Percentiles rank a stretch among this genome's conserved stretches.
Evolutionary conservation across 1,140 invertebrate genomes (phyloP).

Genomic region (Dendrolimus kikuchii): DNA sequence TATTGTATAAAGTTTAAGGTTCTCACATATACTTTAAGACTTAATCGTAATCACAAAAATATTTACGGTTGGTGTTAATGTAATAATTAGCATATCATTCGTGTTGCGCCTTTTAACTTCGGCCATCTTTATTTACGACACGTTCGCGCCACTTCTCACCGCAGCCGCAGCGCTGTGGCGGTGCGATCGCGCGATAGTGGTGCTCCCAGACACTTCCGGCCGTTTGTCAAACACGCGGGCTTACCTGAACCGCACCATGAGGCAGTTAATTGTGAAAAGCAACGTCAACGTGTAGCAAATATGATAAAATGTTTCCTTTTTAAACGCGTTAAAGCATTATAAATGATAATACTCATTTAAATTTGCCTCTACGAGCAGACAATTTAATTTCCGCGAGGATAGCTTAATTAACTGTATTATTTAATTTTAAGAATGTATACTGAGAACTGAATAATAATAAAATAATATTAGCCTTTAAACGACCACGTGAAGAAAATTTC

Average conservation of each 20-base stretch:
- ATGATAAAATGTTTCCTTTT: slow-evolving; percentile 59
- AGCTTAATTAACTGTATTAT: no score
- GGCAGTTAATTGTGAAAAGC: slow-evolving; percentile 57
- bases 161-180: slow-evolving; percentile 11
- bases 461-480: no score
- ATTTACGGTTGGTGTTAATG: slow-evolving; percentile 18
- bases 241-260: slow-evolving; percentile 36
- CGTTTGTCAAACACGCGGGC: slow-evolving; percentile 48
- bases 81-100: slow-evolving; percentile 42
- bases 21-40: no score
- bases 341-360: slow-evolving; percentile 26
- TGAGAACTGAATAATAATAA: no score
- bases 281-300: slow-evolving; percentile 39
- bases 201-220: slow-evolving; percentile 32
- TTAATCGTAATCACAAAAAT: no score
- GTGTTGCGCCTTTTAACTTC: slow-evolving; percentile 31
- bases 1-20: no score
- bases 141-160: slow-evolving; percentile 37
- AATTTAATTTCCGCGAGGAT: no score
- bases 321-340: slow-evolving; percentile 20
- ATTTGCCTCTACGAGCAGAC: no score
- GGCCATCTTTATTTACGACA: slow-evolving; percentile 55
- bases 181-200: slow-evolving; percentile 36
- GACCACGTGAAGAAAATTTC: no score
- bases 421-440: no score